phyloP scores from a whole-genome alignment of 2,113 vertebrate genomes.

The Tachycineta bicolor region DNA sequence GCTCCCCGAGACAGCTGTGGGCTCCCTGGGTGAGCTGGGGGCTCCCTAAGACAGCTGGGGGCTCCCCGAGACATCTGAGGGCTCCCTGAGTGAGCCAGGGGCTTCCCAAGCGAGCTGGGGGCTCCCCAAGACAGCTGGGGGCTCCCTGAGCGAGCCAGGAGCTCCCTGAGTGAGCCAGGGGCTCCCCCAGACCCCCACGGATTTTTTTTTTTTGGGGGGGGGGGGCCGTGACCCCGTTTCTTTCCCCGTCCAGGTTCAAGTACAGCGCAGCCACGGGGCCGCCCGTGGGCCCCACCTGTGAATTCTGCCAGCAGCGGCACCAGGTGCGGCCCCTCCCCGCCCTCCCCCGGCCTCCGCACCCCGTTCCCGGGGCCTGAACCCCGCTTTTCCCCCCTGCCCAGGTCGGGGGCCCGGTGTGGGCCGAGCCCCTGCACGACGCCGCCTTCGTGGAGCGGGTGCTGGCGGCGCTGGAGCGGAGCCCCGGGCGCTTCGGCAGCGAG shows the following conservation, averaged over 20 bases:
- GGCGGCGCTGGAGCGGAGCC: slow-evolving; percentile 78
- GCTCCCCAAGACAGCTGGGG: no score
- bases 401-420: slow-evolving; percentile 91
- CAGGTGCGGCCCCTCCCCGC: background rate
- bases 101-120: no score
- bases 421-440: slow-evolving; percentile 84
- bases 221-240: accelerated
- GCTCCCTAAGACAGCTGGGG: no score
- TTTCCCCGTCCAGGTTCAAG: background rate
- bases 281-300: slow-evolving; percentile 79
- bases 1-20: no score
- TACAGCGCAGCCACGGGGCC: slow-evolving; percentile 77
- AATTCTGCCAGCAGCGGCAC: slow-evolving; percentile 88
- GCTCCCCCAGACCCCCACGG: no score
- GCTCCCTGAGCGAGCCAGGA: no score
- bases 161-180: no score
- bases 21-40: no score
- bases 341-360: accelerated
- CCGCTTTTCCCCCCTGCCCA: background rate
- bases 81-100: no score
- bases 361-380: accelerated
- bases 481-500: slow-evolving; percentile 82
- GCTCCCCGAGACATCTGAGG: no score
- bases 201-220: no score
- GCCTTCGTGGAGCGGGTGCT: slow-evolving; percentile 83